These are phyloP conservation scores for Scophthalmus maximus DNA, from an alignment of 2,113 vertebrate species.

Conservation along the genomic window DNA sequence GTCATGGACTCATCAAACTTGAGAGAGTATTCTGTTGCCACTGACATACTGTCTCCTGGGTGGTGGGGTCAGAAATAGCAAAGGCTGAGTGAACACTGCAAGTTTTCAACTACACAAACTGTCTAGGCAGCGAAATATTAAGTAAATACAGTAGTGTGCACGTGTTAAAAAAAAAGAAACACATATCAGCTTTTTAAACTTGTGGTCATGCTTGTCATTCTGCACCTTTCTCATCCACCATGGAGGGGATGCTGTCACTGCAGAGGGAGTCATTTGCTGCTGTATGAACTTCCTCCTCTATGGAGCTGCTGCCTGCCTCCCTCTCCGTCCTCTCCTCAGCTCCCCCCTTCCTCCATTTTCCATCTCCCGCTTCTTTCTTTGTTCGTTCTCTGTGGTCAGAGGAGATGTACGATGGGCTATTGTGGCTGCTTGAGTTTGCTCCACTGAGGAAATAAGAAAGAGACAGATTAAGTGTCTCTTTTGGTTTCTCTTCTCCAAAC, in stretches of 20 bases:
- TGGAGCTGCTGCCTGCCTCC: conserved; percentile 78
- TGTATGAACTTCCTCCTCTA: conserved; percentile 87
- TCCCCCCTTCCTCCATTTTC: conserved; percentile 75
- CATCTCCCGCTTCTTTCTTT: conserved; percentile 73
- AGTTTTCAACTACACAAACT: not conserved
- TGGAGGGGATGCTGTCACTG: conserved; percentile 85
- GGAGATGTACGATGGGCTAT: conserved; percentile 80
- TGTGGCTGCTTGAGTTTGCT: conserved; percentile 79
- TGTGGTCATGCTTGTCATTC: not conserved
- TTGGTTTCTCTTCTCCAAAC: not conserved
- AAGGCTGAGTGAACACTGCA: not conserved
- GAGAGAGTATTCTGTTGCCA: conserved; percentile 91
- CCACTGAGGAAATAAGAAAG: conserved; percentile 53
- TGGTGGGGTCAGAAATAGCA: not conserved
- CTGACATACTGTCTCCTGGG: conserved; percentile 86
- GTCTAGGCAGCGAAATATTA: too few species aligned
- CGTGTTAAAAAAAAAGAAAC: not conserved
- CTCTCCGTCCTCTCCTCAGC: conserved; percentile 76
- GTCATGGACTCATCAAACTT: conserved; percentile 97
- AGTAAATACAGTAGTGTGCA: not conserved
- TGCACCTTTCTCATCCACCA: conserved; percentile 89
- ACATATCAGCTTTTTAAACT: not conserved
- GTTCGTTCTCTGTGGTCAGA: conserved; percentile 80
- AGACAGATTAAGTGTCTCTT: not conserved
- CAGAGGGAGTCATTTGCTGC: conserved; percentile 86